Evolutionary conservation across 2,113 vertebrate species (phyloP).

Genomic region (Castor canadensis): DNA sequence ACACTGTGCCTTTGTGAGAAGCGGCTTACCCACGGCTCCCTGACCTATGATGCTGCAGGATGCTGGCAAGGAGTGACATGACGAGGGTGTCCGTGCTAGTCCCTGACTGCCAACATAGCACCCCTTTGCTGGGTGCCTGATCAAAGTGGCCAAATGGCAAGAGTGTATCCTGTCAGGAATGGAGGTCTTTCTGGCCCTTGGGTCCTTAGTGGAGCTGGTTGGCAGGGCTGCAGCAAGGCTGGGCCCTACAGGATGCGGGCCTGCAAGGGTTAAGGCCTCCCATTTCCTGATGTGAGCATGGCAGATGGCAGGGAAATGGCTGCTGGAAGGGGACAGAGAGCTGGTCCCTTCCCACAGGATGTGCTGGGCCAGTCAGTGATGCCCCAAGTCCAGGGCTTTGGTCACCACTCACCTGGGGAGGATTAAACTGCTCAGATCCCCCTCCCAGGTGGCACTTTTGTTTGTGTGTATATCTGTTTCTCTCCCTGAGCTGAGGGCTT

Average conservation of each 20-base stretch:
- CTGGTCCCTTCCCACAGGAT: neutral
- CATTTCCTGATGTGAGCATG: constrained; percentile 96
- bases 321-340: constrained; percentile 69
- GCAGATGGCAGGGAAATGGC: constrained; percentile 94
- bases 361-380: neutral
- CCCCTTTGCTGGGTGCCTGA: neutral
- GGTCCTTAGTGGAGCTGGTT: too few relatives aligned
- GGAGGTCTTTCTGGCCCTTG: too few relatives aligned
- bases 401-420: neutral
- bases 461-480: neutral
- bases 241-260: too few relatives aligned
- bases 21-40: too few relatives aligned
- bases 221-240: too few relatives aligned
- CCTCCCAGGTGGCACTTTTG: neutral
- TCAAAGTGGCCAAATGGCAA: neutral
- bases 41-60: neutral
- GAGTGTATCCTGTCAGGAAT: too few relatives aligned
- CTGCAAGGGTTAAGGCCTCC: constrained; percentile 92
- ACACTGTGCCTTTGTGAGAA: neutral
- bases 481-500: neutral
- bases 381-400: neutral
- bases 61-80: neutral
- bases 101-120: neutral
- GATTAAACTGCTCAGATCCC: neutral
- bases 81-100: neutral